Percentiles rank a stretch among this genome's conserved stretches.
Evolutionary conservation across 2,888 invertebrate species (phyloP).

Genomic region (Leptothorax acervorum): DNA sequence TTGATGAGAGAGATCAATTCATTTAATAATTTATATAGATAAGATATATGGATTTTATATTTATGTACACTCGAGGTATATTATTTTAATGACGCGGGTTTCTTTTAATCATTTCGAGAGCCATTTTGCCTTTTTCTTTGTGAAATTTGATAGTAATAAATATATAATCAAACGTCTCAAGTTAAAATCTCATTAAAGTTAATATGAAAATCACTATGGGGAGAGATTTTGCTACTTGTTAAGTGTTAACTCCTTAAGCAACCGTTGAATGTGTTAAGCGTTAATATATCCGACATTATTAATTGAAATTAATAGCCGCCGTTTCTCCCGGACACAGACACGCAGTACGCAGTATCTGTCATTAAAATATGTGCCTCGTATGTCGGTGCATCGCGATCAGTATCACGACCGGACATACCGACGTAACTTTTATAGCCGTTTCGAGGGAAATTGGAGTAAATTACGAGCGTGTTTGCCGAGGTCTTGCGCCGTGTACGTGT

Average conservation of each 20-base stretch:
- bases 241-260: background rate
- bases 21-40: background rate
- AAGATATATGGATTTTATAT: background rate
- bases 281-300: background rate
- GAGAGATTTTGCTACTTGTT: background rate
- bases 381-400: conserved; percentile 53
- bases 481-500: conserved; percentile 25
- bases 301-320: conserved; percentile 12
- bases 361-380: conserved; percentile 21
- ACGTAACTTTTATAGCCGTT: conserved; percentile 67
- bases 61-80: background rate
- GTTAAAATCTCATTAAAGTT: background rate
- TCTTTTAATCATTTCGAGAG: background rate
- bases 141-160: background rate
- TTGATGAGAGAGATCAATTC: background rate
- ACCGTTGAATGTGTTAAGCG: background rate
- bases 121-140: background rate
- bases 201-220: background rate
- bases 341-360: background rate
- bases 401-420: conserved; percentile 70
- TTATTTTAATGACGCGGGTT: background rate
- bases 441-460: conserved; percentile 72
- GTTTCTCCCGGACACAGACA: background rate
- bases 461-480: conserved; percentile 61
- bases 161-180: background rate